These are phyloP conservation scores for Actinia tenebrosa DNA, from an alignment of 64 coral and sea anemone species.

Conservation along the genomic window DNA sequence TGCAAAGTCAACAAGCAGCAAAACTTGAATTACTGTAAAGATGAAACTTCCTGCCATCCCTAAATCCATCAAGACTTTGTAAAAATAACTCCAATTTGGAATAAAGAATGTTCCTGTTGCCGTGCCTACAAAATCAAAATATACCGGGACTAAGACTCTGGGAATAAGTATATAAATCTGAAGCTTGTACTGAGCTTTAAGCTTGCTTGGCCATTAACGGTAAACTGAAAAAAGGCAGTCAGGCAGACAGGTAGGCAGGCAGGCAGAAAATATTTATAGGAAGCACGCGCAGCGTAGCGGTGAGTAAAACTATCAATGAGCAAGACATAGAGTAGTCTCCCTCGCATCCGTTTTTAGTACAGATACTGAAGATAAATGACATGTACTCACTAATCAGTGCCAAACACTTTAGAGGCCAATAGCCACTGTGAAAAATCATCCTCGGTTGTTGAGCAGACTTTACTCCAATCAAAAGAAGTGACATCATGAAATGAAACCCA, in stretches of 20 bases:
- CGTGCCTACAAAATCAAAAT: background rate
- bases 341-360: too few species aligned
- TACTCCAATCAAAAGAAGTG: background rate
- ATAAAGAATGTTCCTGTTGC: background rate
- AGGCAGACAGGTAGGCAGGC: too few species aligned
- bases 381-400: background rate
- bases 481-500: background rate
- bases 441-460: background rate
- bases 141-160: too few species aligned
- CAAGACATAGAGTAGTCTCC: too few species aligned
- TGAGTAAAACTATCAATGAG: too few species aligned
- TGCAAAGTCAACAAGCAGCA: background rate
- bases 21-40: background rate
- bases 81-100: background rate
- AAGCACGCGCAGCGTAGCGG: too few species aligned
- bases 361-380: too few species aligned
- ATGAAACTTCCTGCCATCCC: background rate
- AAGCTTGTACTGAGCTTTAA: too few species aligned
- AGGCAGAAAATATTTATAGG: too few species aligned
- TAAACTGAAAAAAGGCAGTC: too few species aligned
- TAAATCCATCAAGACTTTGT: background rate
- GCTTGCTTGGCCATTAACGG: too few species aligned
- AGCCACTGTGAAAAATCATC: background rate
- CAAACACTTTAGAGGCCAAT: background rate
- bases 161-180: too few species aligned